phyloP scores from a whole-genome alignment of 2,113 vertebrate genomes.

The Holacanthus passer region DNA sequence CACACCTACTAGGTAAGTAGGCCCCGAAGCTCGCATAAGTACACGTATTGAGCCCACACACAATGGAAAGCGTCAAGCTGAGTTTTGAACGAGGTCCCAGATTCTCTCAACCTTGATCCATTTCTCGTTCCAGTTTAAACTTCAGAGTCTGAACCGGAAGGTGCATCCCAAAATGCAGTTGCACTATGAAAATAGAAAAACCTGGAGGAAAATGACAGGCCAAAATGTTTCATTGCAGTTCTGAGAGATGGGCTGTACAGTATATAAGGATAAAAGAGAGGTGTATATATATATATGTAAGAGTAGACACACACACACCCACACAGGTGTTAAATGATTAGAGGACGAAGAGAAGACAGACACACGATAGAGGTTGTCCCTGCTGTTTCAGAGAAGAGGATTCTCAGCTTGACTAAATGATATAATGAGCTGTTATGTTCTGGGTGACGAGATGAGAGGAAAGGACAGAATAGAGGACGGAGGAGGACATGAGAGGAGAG shows the following conservation, averaged over 20 bases:
- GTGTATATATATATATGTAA: not conserved
- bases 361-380: slow-evolving; percentile 71
- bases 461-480: slow-evolving; percentile 69
- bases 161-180: slow-evolving; percentile 34
- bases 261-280: slow-evolving; percentile 6
- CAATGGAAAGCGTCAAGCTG: slow-evolving; percentile 69
- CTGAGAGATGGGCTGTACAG: not conserved
- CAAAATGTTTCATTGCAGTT: not conserved
- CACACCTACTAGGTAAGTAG: slow-evolving; percentile 9
- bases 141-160: slow-evolving; percentile 46
- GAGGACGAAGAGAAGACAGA: slow-evolving; percentile 76
- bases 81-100: slow-evolving; percentile 78
- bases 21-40: slow-evolving; percentile 9
- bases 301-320: slow-evolving; percentile 12
- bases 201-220: slow-evolving; percentile 8
- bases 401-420: slow-evolving; percentile 80
- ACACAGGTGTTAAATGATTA: slow-evolving; percentile 71
- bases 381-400: slow-evolving; percentile 71
- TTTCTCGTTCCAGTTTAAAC: slow-evolving; percentile 45
- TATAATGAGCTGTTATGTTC: slow-evolving; percentile 79
- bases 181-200: slow-evolving; percentile 23
- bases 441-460: slow-evolving; percentile 73
- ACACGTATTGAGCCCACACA: slow-evolving; percentile 28
- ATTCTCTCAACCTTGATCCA: slow-evolving; percentile 72
- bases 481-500: slow-evolving; percentile 46